These are phyloP conservation scores for Paedocypris sp. DNA, from an alignment of 2,113 vertebrate species.

Conservation along the genomic window DNA sequence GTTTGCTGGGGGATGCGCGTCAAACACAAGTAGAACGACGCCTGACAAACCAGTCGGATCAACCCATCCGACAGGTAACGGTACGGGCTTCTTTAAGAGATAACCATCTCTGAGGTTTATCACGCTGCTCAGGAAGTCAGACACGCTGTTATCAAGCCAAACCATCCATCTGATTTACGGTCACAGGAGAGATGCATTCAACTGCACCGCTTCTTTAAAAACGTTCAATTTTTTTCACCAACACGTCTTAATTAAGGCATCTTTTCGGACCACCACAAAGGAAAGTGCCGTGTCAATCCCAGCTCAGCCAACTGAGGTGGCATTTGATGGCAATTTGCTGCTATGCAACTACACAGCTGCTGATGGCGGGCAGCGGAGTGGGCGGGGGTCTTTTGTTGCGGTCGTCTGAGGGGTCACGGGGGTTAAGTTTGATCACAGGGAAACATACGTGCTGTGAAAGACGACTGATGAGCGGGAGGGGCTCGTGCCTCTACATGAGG, in stretches of 20 bases:
- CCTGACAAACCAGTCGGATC: neutral
- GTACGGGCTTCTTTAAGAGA: slow-evolving; percentile 55
- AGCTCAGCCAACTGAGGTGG: slow-evolving; percentile 46
- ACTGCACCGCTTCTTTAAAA: slow-evolving; percentile 11
- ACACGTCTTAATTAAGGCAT: slow-evolving; percentile 53
- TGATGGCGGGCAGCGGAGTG: slow-evolving; percentile 48
- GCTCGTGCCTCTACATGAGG: too few species aligned
- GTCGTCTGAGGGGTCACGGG: slow-evolving; percentile 33
- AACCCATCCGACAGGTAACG: slow-evolving; percentile 49
- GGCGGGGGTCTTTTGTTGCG: slow-evolving; percentile 37
- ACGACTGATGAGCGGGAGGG: slow-evolving; percentile 8
- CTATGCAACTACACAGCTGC: slow-evolving; percentile 61
- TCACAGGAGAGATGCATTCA: slow-evolving; percentile 35
- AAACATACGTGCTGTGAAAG: slow-evolving; percentile 13
- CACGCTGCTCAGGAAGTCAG: slow-evolving; percentile 62
- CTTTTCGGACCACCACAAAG: slow-evolving; percentile 17
- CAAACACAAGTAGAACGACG: too few species aligned
- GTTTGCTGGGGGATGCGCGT: too few species aligned
- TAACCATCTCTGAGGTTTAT: slow-evolving; percentile 64
- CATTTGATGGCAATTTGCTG: slow-evolving; percentile 62
- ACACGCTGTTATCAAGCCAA: slow-evolving; percentile 52
- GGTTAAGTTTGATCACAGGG: slow-evolving; percentile 34
- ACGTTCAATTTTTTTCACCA: slow-evolving; percentile 10
- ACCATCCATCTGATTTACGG: slow-evolving; percentile 56
- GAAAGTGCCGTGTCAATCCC: slow-evolving; percentile 23